phyloP scores from a whole-genome alignment of 1,140 invertebrate species.

The Drepana arcuata region DNA sequence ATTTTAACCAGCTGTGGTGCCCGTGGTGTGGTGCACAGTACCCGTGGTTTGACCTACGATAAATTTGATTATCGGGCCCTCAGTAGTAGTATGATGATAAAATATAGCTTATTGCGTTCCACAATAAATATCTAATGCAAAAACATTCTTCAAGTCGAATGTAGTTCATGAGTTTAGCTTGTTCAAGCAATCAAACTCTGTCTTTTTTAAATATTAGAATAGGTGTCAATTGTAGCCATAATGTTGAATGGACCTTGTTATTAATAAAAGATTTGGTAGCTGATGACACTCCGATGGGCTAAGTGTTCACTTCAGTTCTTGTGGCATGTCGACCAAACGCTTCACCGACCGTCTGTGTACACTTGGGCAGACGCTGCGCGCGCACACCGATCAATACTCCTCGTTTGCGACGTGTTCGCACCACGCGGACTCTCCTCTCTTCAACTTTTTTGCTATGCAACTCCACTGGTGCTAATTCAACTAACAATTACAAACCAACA shows the following conservation, averaged over 20 bases:
- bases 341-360: slow-evolving; percentile 57
- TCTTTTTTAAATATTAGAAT: not conserved
- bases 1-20: too few species aligned
- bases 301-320: slow-evolving; percentile 56
- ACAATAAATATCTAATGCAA: not conserved
- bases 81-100: too few species aligned
- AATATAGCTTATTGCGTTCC: too few species aligned
- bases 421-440: slow-evolving; percentile 41
- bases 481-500: not conserved
- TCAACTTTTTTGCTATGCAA: slow-evolving; percentile 40
- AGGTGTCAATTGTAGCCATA: not conserved
- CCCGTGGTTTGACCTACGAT: too few species aligned
- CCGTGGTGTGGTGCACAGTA: too few species aligned
- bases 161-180: too few species aligned
- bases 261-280: slow-evolving; percentile 27
- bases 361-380: slow-evolving; percentile 56
- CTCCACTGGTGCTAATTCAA: slow-evolving; percentile 21
- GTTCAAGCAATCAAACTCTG: not conserved
- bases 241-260: slow-evolving; percentile 13
- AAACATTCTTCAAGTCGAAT: not conserved
- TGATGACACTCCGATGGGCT: slow-evolving; percentile 45
- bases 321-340: slow-evolving; percentile 48
- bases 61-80: too few species aligned
- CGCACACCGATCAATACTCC: slow-evolving; percentile 62
- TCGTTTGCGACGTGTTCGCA: slow-evolving; percentile 45